Conservation (phyloP, 2,113 vertebrate species). For the Mionectes macconnelli region DNA sequence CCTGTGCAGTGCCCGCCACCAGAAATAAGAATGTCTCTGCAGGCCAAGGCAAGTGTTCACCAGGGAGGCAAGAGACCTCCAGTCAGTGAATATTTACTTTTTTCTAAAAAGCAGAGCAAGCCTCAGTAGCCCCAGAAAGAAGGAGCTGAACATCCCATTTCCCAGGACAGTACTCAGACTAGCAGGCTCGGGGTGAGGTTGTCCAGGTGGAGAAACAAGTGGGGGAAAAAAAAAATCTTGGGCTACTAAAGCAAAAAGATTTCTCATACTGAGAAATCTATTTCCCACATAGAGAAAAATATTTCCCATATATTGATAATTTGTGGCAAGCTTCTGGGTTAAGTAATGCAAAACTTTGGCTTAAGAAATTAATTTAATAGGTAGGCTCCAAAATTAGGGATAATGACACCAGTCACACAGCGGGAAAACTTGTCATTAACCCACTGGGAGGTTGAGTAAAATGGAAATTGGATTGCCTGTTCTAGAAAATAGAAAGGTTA, state of each 20-base stretch:
- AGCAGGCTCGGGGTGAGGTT: not conserved
- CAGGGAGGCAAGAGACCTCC: not conserved
- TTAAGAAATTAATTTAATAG: not conserved
- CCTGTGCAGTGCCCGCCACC: not conserved
- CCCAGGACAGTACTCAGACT: not conserved
- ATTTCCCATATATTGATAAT: not conserved
- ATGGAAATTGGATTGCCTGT: not conserved
- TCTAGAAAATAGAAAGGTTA: constrained; percentile 16
- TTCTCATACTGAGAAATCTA: not conserved
- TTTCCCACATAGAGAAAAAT: too few relatives aligned
- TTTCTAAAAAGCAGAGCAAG: not conserved
- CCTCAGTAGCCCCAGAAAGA: not conserved
- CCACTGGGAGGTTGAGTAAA: not conserved
- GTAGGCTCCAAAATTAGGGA: not conserved
- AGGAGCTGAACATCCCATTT: not conserved
- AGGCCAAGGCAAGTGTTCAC: not conserved
- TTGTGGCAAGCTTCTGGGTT: not conserved
- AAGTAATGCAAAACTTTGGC: not conserved
- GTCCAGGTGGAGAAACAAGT: not conserved
- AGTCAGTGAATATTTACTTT: not conserved
- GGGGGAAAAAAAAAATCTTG: not conserved
- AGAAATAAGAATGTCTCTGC: not conserved
- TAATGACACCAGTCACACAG: not conserved
- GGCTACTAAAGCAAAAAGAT: not conserved
- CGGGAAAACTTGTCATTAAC: not conserved